phyloP scores from a whole-genome alignment of 1,140 invertebrate species.

The Leptinotarsa texana region DNA sequence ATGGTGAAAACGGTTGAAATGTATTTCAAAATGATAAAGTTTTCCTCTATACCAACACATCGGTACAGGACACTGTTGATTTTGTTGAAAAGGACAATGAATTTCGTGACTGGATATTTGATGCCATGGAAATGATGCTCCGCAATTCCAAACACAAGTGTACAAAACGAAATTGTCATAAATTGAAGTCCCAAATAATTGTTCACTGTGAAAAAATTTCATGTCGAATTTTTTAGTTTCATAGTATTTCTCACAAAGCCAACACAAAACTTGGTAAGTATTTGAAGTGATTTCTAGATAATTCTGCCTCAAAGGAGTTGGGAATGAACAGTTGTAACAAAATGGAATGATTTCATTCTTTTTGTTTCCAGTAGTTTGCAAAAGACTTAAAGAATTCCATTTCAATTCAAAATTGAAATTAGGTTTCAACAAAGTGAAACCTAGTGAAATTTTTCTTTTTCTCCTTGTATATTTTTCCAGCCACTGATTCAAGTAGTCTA shows the following conservation, averaged over 20 bases:
- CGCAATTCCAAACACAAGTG: not conserved
- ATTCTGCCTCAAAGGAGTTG: not conserved
- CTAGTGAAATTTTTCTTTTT: not conserved
- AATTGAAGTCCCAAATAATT: not conserved
- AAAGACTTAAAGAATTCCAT: not conserved
- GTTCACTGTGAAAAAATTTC: not conserved
- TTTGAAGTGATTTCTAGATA: not conserved
- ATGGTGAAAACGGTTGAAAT: not conserved
- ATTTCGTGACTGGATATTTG: not conserved
- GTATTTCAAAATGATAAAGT: not conserved
- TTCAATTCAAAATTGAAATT: not conserved
- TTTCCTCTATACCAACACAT: not conserved
- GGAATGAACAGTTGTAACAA: not conserved
- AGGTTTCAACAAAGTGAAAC: not conserved
- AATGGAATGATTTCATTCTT: not conserved
- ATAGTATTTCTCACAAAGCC: slow-evolving; percentile 7
- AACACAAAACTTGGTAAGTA: not conserved
- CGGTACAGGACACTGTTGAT: not conserved
- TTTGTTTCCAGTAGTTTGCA: not conserved
- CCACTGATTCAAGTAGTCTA: not conserved
- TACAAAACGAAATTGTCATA: not conserved
- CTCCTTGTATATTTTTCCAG: not conserved
- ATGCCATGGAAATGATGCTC: not conserved
- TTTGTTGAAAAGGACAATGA: not conserved
- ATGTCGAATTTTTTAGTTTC: slow-evolving; percentile 4